phyloP scores from a whole-genome alignment of 1,140 invertebrate species.

The Drosophila mauritiana region DNA sequence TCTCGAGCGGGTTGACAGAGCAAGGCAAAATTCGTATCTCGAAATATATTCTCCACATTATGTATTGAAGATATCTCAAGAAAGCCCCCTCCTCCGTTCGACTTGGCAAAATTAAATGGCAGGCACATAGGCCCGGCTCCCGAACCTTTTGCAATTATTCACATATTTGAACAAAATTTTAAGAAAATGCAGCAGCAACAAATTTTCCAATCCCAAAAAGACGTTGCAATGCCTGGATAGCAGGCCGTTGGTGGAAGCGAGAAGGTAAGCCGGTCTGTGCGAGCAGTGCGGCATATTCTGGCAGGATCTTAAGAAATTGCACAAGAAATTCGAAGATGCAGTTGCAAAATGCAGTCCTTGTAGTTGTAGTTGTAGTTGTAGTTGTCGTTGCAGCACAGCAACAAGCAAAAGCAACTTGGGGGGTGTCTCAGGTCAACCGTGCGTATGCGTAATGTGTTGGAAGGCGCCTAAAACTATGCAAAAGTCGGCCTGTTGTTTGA shows the following conservation, averaged over 20 bases:
- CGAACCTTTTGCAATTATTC: conserved; percentile 70
- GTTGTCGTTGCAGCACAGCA: conserved; percentile 17
- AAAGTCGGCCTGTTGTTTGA: conserved; percentile 44
- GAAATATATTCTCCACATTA: conserved; percentile 61
- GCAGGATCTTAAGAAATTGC: conserved; percentile 76
- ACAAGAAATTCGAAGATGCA: conserved; percentile 68
- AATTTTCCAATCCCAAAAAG: conserved; percentile 66
- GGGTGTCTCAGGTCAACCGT: conserved; percentile 40
- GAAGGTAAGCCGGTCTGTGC: conserved; percentile 24
- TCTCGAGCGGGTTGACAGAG: conserved; percentile 69
- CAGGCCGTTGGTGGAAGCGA: conserved; percentile 47
- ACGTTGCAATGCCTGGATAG: conserved; percentile 43
- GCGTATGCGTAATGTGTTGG: conserved; percentile 70
- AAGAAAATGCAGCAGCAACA: conserved; percentile 80
- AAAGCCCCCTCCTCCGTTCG: background rate
- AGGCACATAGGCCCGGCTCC: conserved; percentile 50
- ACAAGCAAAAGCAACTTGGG: conserved; percentile 25
- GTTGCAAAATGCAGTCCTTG: conserved; percentile 42
- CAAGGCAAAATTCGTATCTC: conserved; percentile 50
- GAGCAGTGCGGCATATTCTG: conserved; percentile 41
- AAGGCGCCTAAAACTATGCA: conserved; percentile 66
- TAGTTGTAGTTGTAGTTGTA: conserved; percentile 30
- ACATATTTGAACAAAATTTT: conserved; percentile 81
- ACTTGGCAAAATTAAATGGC: conserved; percentile 48
- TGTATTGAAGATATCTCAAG: conserved; percentile 41